Evolutionary conservation across 37 sponge, comb jelly and placozoan species (phyloP).

Genomic region (Crambe crambe): DNA sequence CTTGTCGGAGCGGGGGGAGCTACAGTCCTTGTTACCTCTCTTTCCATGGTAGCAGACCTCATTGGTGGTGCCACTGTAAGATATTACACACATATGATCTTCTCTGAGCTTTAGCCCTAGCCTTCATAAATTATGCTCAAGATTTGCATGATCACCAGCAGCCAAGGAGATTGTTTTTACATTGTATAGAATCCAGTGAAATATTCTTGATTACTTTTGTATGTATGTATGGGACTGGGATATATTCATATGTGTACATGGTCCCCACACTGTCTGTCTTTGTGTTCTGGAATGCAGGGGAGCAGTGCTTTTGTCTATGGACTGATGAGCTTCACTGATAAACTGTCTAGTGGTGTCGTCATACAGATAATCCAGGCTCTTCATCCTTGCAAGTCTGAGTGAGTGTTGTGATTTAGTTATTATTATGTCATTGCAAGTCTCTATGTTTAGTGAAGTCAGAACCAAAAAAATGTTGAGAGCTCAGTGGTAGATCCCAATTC

Average conservation of each 20-base stretch:
- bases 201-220: too few species aligned
- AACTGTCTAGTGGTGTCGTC: constrained; percentile 90
- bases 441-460: neutral
- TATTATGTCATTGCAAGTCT: neutral
- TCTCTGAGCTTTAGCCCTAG: too few species aligned
- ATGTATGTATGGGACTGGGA: too few species aligned
- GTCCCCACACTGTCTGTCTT: too few species aligned
- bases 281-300: constrained; percentile 41
- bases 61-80: constrained; percentile 82
- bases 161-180: too few species aligned
- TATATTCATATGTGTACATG: too few species aligned
- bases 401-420: neutral
- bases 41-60: constrained; percentile 94
- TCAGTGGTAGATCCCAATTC: neutral
- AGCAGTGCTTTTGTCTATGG: constrained; percentile 97
- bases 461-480: neutral
- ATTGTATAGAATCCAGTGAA: neutral
- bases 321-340: constrained; percentile 95
- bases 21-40: constrained; percentile 80
- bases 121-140: too few species aligned
- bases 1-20: constrained; percentile 85
- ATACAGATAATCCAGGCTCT: constrained; percentile 82
- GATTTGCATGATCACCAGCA: too few species aligned
- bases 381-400: constrained; percentile 74
- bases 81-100: too few species aligned